Evolutionary conservation across 2,113 vertebrate species (phyloP), one percentile per base, ranked within the genome.

Genomic region (Carassius auratus): DNA sequence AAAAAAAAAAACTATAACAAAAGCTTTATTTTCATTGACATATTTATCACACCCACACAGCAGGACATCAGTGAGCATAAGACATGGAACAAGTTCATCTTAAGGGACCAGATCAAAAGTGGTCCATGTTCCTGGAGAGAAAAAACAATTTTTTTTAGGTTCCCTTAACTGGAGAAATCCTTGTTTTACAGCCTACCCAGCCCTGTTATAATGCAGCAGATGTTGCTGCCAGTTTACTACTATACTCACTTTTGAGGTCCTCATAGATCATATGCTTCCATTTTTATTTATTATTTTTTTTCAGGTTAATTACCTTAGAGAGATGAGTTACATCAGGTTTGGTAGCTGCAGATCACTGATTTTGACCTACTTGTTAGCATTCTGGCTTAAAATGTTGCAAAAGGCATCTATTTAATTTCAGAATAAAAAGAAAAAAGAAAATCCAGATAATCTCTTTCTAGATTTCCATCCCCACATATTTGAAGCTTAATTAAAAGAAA

Each of bases 121-220:
- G 59, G 57, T 4, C 23, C 48, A 84, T 55, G 74, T 85, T 76
- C 14, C 81, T 77, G 77, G 21, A 74, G 83, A 30, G 4, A 68
- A 68, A 21, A 42, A 45, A 8, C n/a, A 7, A 68, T n/a, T 26
- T 26, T 26, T 21, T 75, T 78, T 74, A 10, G 1, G 6, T 14
- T 17, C 74, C 13, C 48, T 76, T 12, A n/a, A 55, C 55, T 61
- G 36, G 36, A 38, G 68, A 80, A 45, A 38, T 76, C 57, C 45
- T 79, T 74, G 73, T 68, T 87, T 84, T 64, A 86, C 73, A 78
- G 55, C 52, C 23, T 48, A 45, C 83, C 42, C 86, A 8, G 66
- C 23, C 5, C 30, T 68, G 38, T 87, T 87, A 66, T 76, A 71
- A 81, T 21, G 19, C n/a, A 48, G 68, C 86, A 87, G 76, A 87